Conservation (phyloP, 2,797 vertebrate genomes). For the Sebastiscus tertius region DNA sequence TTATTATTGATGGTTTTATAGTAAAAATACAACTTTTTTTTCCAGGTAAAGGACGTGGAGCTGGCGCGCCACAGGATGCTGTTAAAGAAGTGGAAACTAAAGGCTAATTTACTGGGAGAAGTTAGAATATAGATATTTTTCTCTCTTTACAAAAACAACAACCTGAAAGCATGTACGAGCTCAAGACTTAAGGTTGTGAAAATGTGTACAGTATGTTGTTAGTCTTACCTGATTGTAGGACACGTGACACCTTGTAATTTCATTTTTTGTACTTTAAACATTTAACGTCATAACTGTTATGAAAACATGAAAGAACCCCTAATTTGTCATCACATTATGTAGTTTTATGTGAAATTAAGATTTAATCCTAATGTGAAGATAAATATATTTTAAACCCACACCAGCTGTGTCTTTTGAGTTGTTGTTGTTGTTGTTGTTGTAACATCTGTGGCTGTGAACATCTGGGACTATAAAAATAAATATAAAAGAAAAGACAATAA, state of each 20-base stretch:
- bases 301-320: not conserved
- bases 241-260: not conserved
- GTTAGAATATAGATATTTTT: not conserved
- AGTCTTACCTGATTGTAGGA: not conserved
- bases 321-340: not conserved
- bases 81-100: constrained; percentile 3
- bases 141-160: not conserved
- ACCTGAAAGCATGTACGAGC: not conserved
- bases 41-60: constrained; percentile 30
- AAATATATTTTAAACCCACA: constrained; percentile 8
- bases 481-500: too few relatives aligned
- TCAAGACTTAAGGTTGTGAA: not conserved
- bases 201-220: not conserved
- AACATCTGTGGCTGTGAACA: constrained; percentile 4
- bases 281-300: not conserved
- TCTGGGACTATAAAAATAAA: not conserved
- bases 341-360: not conserved
- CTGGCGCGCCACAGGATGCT: not conserved
- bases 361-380: not conserved
- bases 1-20: not conserved
- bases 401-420: not conserved
- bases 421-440: fast-evolving
- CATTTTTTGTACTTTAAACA: not conserved
- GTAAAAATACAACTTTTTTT: not conserved
- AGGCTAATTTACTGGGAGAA: not conserved